Evolutionary conservation across 1,140 invertebrate species (phyloP), one percentile per base, ranked within the genome.

Genomic region (Drosophila rhopaloa): DNA sequence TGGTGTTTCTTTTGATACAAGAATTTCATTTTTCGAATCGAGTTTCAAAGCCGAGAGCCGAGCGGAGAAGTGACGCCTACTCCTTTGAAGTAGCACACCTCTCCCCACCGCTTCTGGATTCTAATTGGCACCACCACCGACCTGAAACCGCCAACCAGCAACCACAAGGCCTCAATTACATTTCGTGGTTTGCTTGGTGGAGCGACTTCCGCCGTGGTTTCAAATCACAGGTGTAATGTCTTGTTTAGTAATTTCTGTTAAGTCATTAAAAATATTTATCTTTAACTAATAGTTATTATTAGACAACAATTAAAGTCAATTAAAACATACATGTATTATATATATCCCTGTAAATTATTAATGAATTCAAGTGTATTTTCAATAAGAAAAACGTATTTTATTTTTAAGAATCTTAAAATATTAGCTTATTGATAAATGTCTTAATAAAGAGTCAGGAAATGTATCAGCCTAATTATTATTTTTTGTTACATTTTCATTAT

Each of bases 1-100:
- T 56, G 70, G 51, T 56, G 58, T 76, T 88, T 76, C 53, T 63
- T 86, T 73, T 86, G 79, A 79, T 88, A 88, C 83, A 88, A 88
- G 44, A 86, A 86, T 83, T 86, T 88, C 82, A 86, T 88, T 68
- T 78, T 59, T 54, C 24, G 61, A 63, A 51, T 66, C 43, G 35
- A 65, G 55, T 86, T 86, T 71, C 68, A 48, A 68, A 57, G 60
- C 11, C n/a, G 13, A 32, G n/a, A 43, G 16, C 5, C 6, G 41
- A 46, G 11, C 14, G 29, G 32, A 37, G 13, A 38, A 8, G 43
- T 40, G 27, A 27, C 13, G 51, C 60, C 55, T 41, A 43, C 61
- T 66, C 38, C 32, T 51, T 38, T 53, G 44, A 44, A 43, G 67
- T 38, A n/a, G n/a, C n/a, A 47, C 29, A 62, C 27, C 44, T 55